These are phyloP conservation scores for Eulacestoma nigropectus DNA, from an alignment of 2,113 vertebrate genomes.

Conservation along the genomic window DNA sequence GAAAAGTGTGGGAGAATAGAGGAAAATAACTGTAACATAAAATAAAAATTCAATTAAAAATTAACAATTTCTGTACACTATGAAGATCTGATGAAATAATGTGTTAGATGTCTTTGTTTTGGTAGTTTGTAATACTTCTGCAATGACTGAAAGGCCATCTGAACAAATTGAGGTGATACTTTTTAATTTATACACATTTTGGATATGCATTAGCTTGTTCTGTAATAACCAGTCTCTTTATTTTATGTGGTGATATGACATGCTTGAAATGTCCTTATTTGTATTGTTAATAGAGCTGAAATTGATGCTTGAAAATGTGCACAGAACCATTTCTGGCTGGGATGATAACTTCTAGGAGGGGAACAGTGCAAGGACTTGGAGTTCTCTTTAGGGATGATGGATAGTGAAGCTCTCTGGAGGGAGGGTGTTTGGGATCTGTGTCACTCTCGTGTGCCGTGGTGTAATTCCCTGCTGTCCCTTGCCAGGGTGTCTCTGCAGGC, in stretches of 20 bases:
- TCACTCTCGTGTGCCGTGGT: fast-evolving
- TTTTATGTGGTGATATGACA: neutral
- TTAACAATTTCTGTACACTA: fast-evolving
- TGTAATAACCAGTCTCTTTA: neutral
- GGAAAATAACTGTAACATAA: neutral
- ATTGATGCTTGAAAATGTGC: neutral
- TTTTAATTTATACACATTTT: neutral
- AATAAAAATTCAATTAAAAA: neutral
- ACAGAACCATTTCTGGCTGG: neutral
- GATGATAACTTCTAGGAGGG: neutral
- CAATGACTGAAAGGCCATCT: neutral
- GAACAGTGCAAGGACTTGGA: neutral
- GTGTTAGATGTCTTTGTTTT: neutral
- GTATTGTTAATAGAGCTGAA: neutral
- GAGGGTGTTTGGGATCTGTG: neutral
- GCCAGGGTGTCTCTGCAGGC: neutral
- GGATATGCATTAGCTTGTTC: neutral
- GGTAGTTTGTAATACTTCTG: neutral
- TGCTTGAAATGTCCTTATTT: neutral
- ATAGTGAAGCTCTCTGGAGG: neutral
- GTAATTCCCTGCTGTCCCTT: neutral
- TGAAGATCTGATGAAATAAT: neutral
- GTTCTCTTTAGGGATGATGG: neutral
- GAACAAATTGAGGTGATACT: neutral
- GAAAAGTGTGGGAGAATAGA: neutral